A percentile compares a stretch with the other conserved stretches of the same genome.
These are phyloP conservation scores for Aphaenogaster ashmeadi DNA, from an alignment of 1,140 invertebrate species.

Conservation along the genomic window DNA sequence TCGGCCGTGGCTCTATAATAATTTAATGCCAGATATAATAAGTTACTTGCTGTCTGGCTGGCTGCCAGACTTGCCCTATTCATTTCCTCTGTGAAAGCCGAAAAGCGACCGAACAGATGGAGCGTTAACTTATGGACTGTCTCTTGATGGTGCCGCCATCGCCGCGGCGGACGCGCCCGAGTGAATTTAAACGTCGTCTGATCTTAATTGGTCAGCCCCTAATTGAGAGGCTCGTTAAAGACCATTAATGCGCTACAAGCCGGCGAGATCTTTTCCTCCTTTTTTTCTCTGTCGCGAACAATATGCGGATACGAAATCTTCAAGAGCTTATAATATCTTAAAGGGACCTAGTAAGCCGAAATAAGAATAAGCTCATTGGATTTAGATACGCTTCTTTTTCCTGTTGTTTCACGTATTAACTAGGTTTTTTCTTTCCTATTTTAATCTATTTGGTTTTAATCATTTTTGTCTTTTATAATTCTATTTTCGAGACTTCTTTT, in stretches of 20 bases:
- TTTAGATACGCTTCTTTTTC: background rate
- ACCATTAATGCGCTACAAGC: constrained; percentile 74
- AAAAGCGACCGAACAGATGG: constrained; percentile 83
- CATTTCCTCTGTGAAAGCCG: constrained; percentile 84
- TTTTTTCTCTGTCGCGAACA: constrained; percentile 20
- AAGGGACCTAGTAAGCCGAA: background rate
- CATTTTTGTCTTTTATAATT: background rate
- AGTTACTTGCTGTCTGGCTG: constrained; percentile 87
- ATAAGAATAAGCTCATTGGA: background rate
- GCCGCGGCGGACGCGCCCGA: constrained; percentile 72
- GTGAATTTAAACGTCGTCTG: constrained; percentile 78
- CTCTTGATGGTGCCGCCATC: constrained; percentile 70
- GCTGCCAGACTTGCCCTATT: constrained; percentile 84
- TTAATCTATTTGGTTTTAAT: background rate
- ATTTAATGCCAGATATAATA: constrained; percentile 88
- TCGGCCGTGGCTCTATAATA: constrained; percentile 85
- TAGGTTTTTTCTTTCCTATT: background rate
- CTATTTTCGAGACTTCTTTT: background rate
- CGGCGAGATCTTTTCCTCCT: constrained; percentile 1
- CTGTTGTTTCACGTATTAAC: background rate
- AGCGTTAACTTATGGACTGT: constrained; percentile 85
- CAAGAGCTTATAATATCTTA: background rate
- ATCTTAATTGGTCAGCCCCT: constrained; percentile 82
- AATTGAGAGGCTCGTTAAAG: constrained; percentile 82
- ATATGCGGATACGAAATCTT: constrained; percentile 25